Evolutionary conservation across 2,888 invertebrate genomes (phyloP).

Genomic region (Rhaphigaster nebulosa): DNA sequence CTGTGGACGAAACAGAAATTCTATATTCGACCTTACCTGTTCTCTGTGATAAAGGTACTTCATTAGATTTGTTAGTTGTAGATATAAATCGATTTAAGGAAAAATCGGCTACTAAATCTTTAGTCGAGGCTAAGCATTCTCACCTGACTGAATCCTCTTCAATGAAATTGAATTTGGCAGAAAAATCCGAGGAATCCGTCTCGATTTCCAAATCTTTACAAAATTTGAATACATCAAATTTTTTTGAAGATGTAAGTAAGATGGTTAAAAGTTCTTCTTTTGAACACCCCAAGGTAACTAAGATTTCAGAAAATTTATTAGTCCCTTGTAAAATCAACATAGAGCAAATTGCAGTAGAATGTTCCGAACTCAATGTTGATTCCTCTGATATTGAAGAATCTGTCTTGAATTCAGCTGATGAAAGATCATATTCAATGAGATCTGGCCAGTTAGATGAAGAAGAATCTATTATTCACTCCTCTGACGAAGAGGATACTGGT

Average conservation of each 20-base stretch:
- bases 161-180: background rate
- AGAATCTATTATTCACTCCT: conserved; percentile 51
- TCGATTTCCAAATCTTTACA: conserved; percentile 33
- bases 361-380: conserved; percentile 34
- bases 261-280: conserved; percentile 52
- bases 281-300: conserved; percentile 15
- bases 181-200: background rate
- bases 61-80: conserved; percentile 7
- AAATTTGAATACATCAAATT: conserved; percentile 43
- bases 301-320: conserved; percentile 13
- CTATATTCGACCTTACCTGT: background rate
- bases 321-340: conserved; percentile 46
- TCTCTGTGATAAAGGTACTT: conserved; percentile 10
- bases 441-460: conserved; percentile 53
- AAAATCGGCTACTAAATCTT: background rate
- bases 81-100: conserved; percentile 10
- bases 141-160: background rate
- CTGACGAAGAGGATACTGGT: conserved; percentile 44
- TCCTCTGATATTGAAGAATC: conserved; percentile 53
- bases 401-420: conserved; percentile 51
- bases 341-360: conserved; percentile 2
- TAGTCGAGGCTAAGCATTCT: background rate
- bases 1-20: background rate
- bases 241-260: background rate
- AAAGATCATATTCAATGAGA: conserved; percentile 46